Evolutionary conservation across 2,113 vertebrate species (phyloP).

Genomic region (Glaucomys volans): DNA sequence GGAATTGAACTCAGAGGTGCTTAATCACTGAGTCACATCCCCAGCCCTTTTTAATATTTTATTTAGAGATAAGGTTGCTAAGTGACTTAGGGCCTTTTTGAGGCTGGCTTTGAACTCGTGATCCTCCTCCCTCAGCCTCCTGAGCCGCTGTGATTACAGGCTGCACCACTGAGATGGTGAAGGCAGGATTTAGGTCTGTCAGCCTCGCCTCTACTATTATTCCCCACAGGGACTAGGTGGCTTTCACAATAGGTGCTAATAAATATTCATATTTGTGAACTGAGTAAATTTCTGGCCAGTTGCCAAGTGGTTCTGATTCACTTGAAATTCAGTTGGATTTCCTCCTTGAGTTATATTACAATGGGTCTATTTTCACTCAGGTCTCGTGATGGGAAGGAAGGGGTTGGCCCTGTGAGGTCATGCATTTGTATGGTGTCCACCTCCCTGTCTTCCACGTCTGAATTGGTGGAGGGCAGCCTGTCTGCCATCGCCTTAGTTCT

Average conservation of each 20-base stretch:
- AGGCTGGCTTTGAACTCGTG: no score
- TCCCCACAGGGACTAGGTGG: not conserved
- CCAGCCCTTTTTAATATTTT: no score
- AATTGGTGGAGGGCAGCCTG: not conserved
- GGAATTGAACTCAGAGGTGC: no score
- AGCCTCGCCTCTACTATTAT: not conserved
- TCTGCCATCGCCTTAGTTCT: not conserved
- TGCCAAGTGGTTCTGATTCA: slow-evolving; percentile 56
- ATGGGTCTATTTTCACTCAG: slow-evolving; percentile 9
- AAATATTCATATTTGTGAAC: slow-evolving; percentile 25
- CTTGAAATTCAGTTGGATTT: slow-evolving; percentile 27
- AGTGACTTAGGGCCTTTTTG: no score
- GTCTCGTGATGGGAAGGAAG: not conserved
- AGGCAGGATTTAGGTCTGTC: slow-evolving; percentile 10
- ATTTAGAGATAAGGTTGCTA: no score
- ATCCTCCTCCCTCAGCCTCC: not conserved
- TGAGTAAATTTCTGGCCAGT: slow-evolving; percentile 8
- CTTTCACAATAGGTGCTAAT: not conserved
- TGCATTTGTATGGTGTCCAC: not conserved
- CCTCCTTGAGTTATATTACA: not conserved
- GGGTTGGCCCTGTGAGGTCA: not conserved
- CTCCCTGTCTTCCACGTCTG: not conserved
- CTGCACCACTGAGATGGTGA: not conserved
- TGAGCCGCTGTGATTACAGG: no score
- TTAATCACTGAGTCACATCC: no score